Conservation (phyloP, 2,113 vertebrate species). For the Mormoops blainvillei region DNA sequence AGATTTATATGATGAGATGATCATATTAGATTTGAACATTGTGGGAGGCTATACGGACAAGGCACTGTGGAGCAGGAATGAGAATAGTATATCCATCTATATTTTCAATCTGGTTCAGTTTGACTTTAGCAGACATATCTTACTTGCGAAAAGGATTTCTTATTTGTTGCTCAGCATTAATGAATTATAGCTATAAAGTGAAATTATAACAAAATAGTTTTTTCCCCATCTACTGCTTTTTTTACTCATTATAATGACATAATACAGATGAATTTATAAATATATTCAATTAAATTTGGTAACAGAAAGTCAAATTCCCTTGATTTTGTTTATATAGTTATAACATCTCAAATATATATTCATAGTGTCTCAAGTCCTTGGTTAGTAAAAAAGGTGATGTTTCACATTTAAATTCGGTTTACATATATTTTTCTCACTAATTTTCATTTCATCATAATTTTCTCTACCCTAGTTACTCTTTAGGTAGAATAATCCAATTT, state of each 20-base stretch:
- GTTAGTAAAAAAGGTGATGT: conserved; percentile 15
- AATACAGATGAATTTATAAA: not conserved
- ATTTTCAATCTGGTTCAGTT: conserved; percentile 17
- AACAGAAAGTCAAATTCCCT: conserved; percentile 7
- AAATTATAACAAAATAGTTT: conserved; percentile 27
- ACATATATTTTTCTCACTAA: conserved; percentile 14
- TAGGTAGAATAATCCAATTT: not conserved
- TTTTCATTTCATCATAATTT: conserved; percentile 20
- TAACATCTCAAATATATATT: not conserved
- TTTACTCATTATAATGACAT: conserved; percentile 17
- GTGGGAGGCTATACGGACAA: not conserved
- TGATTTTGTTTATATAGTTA: not conserved
- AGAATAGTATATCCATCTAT: not conserved
- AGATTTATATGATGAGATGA: not conserved
- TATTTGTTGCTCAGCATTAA: conserved; percentile 22
- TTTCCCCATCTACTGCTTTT: not conserved
- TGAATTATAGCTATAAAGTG: conserved; percentile 5
- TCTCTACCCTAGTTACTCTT: not conserved
- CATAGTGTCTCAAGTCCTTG: not conserved
- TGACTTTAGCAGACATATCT: not conserved
- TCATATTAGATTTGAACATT: not conserved
- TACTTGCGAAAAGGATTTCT: not conserved
- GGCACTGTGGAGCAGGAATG: not conserved
- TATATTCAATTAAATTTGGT: conserved; percentile 13
- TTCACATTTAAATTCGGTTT: conserved; percentile 23